Percentiles rank a stretch among this genome's conserved stretches.
phyloP scores from a whole-genome alignment of 2,797 vertebrate species.

The Spinus olivaceus region DNA sequence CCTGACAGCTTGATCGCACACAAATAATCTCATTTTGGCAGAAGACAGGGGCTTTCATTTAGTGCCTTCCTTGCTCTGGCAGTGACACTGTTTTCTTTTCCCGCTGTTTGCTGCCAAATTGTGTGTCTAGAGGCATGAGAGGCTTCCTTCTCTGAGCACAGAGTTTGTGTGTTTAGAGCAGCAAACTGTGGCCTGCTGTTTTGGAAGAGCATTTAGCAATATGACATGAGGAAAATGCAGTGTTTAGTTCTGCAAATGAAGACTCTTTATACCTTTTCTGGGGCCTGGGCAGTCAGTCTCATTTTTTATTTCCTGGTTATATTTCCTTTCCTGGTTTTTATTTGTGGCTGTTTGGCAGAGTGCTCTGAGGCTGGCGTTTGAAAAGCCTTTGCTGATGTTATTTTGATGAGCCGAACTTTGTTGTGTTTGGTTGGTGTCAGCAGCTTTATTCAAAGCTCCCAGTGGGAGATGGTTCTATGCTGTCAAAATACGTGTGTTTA shows the following conservation, averaged over 20 bases:
- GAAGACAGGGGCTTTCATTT: not conserved
- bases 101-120: not conserved
- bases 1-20: not conserved
- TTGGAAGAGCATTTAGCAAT: not conserved
- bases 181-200: rapidly evolving
- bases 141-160: not conserved
- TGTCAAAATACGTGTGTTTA: not conserved
- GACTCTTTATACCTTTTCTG: not conserved
- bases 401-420: not conserved
- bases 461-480: not conserved
- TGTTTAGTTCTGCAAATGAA: not conserved
- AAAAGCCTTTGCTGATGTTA: not conserved
- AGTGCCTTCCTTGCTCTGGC: not conserved
- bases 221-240: not conserved
- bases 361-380: not conserved
- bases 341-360: not conserved
- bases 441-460: not conserved
- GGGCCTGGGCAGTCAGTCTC: rapidly evolving
- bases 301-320: not conserved
- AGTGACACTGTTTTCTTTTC: not conserved
- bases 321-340: not conserved
- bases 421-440: not conserved
- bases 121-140: not conserved
- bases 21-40: not conserved
- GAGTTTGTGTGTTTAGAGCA: not conserved